Conservation (phyloP, 53 echinoderm and acorn worm species). For the Actinopyga echinites region DNA sequence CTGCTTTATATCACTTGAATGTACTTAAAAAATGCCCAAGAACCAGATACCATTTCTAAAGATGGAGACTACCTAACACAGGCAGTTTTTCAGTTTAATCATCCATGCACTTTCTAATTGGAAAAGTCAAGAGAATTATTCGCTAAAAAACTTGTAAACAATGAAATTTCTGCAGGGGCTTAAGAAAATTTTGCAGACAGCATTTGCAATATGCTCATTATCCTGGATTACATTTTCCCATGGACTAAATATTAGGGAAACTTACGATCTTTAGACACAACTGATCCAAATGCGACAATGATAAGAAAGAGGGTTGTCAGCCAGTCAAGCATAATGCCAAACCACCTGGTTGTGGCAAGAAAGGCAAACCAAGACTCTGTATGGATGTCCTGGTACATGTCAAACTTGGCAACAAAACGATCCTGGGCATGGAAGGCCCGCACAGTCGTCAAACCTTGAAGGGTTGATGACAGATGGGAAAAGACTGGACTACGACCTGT, state of each 20-base stretch:
- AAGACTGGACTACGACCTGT: slow-evolving; percentile 95
- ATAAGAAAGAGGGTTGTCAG: slow-evolving; percentile 65
- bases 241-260: not conserved
- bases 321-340: slow-evolving; percentile 78
- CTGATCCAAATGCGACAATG: slow-evolving; percentile 67
- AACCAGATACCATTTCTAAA: too few species aligned
- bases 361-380: slow-evolving; percentile 86
- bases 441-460: slow-evolving; percentile 79
- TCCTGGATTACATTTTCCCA: too few species aligned
- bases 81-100: too few species aligned
- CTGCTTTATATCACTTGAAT: too few species aligned
- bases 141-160: not conserved
- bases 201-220: too few species aligned
- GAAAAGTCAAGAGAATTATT: too few species aligned
- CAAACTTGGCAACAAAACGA: slow-evolving; percentile 67
- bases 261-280: slow-evolving; percentile 76
- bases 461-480: slow-evolving; percentile 89
- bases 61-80: too few species aligned
- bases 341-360: slow-evolving; percentile 78
- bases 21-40: too few species aligned
- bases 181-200: not conserved
- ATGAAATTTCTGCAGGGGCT: not conserved
- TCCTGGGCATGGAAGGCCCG: slow-evolving; percentile 80
- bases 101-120: too few species aligned
- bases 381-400: slow-evolving; percentile 76